Percentiles rank a stretch among this genome's conserved stretches.
phyloP scores from a whole-genome alignment of 2,888 invertebrate genomes.

The Metallyticus violacea region DNA sequence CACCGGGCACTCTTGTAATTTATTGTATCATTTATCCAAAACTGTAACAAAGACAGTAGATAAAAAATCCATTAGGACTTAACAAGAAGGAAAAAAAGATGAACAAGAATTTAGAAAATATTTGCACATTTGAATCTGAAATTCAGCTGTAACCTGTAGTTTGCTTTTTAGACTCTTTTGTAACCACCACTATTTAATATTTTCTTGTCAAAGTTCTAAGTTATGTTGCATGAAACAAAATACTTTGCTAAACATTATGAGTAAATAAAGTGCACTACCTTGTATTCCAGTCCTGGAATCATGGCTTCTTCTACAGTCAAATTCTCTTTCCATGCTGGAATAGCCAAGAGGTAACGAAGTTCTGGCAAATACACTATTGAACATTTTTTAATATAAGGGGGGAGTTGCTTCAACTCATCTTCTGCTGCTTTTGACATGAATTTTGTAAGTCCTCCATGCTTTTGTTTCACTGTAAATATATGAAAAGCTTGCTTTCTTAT shows the following conservation, averaged over 20 bases:
- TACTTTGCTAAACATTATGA: too few relatives aligned
- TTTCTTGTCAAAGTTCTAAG: too few relatives aligned
- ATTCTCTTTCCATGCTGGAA: slow-evolving; percentile 58
- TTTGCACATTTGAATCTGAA: too few relatives aligned
- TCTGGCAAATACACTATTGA: slow-evolving; percentile 70
- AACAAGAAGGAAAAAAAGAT: too few relatives aligned
- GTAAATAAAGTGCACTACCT: slow-evolving; percentile 50
- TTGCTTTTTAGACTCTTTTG: too few relatives aligned
- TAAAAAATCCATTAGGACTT: neutral
- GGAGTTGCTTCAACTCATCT: slow-evolving; percentile 65
- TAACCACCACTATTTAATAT: too few relatives aligned
- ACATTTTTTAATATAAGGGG: slow-evolving; percentile 63
- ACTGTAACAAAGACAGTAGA: slow-evolving; percentile 47
- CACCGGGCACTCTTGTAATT: slow-evolving; percentile 71
- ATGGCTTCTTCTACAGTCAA: slow-evolving; percentile 56
- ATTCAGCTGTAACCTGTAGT: too few relatives aligned
- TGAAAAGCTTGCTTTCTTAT: neutral
- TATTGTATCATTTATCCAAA: slow-evolving; percentile 60
- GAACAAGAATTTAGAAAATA: too few relatives aligned
- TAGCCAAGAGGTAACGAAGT: slow-evolving; percentile 72
- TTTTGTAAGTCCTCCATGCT: slow-evolving; percentile 66
- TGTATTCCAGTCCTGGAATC: slow-evolving; percentile 67
- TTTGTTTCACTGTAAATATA: slow-evolving; percentile 60
- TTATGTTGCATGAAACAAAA: too few relatives aligned
- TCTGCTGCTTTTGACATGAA: slow-evolving; percentile 70